A percentile compares a stretch with the other conserved stretches of the same genome.
Evolutionary conservation across 2,888 invertebrate species (phyloP).

Genomic region (Ditylenchus weischeri): DNA sequence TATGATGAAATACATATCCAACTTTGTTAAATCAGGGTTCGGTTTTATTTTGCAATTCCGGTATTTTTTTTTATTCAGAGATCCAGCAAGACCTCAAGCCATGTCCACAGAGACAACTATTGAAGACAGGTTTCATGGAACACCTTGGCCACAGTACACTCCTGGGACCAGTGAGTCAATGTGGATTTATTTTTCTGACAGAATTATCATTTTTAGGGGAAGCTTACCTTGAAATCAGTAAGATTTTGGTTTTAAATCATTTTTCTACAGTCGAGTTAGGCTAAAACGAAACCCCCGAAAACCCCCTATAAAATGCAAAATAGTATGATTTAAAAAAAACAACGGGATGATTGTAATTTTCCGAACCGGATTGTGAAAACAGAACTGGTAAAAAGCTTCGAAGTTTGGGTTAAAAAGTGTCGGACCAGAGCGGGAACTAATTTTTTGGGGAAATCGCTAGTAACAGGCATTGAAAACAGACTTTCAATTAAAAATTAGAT

Average conservation of each 20-base stretch:
- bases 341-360: no score
- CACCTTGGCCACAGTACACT: conserved; percentile 56
- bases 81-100: conserved; percentile 51
- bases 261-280: no score
- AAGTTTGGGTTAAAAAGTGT: no score
- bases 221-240: conserved; percentile 56
- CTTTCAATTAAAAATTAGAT: no score
- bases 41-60: conserved; percentile 10
- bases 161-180: conserved; percentile 34
- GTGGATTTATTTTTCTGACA: no score
- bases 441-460: no score
- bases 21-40: conserved; percentile 58
- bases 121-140: conserved; percentile 49
- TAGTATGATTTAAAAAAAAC: background rate
- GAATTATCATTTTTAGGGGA: conserved; percentile 34
- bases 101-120: conserved; percentile 47
- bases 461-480: no score
- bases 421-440: no score
- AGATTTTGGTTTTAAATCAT: background rate
- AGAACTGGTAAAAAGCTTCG: no score
- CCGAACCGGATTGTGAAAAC: no score
- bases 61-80: conserved; percentile 36
- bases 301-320: no score
- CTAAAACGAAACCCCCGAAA: background rate
- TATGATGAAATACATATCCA: conserved; percentile 57